These are phyloP conservation scores for Elegia similella DNA, from an alignment of 2,888 invertebrate species.

Conservation along the genomic window DNA sequence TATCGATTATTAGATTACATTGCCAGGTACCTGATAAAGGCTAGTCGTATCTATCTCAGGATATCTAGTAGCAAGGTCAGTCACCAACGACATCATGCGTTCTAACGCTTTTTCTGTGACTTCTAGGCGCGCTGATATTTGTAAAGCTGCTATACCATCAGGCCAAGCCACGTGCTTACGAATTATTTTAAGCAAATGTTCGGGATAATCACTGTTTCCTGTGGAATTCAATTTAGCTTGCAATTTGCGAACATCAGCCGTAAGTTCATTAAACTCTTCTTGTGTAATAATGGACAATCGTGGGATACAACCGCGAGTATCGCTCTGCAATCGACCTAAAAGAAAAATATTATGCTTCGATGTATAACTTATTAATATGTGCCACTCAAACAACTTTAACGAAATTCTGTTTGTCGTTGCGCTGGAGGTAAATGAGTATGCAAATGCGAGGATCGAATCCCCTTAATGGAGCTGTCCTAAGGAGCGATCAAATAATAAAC, in stretches of 20 bases:
- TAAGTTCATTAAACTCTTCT: slow-evolving; percentile 54
- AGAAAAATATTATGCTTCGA: background rate
- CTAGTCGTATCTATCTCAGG: slow-evolving; percentile 35
- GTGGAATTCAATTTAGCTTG: slow-evolving; percentile 41
- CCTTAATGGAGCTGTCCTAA: too few species aligned
- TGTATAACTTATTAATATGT: too few species aligned
- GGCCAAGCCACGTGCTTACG: slow-evolving; percentile 59
- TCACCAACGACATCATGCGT: slow-evolving; percentile 48
- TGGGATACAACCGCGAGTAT: slow-evolving; percentile 27
- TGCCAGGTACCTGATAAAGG: background rate
- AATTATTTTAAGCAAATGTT: slow-evolving; percentile 50
- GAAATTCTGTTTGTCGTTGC: too few species aligned
- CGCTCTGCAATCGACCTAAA: slow-evolving; percentile 21
- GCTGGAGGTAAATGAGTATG: too few species aligned
- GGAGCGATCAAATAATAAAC: too few species aligned
- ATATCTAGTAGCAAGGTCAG: slow-evolving; percentile 48
- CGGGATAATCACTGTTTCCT: slow-evolving; percentile 45
- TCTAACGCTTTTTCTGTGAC: slow-evolving; percentile 55
- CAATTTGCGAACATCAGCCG: slow-evolving; percentile 41
- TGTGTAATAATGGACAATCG: slow-evolving; percentile 58
- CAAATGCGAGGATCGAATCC: too few species aligned
- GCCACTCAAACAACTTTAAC: too few species aligned
- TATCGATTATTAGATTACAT: too few species aligned
- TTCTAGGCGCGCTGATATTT: slow-evolving; percentile 62
- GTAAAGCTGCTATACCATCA: slow-evolving; percentile 66